Evolutionary conservation across 2,113 vertebrate species (phyloP).

Genomic region (Pelobates fuscus): DNA sequence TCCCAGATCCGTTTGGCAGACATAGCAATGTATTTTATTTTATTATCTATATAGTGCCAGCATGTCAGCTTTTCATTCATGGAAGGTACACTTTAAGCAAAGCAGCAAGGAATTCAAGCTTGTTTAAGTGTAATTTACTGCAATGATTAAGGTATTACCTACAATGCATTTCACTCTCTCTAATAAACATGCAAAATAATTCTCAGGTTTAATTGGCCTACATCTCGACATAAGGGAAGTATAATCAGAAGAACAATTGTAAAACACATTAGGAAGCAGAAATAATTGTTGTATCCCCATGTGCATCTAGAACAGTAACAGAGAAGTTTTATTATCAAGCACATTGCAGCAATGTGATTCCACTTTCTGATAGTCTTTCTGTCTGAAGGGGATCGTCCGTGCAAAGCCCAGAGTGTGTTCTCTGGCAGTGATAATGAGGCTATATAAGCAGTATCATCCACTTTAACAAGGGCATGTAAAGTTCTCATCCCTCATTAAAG

Average conservation of each 20-base stretch:
- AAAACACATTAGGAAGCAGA: constrained; percentile 63
- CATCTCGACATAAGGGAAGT: constrained; percentile 59
- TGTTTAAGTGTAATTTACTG: neutral
- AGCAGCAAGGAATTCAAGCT: neutral
- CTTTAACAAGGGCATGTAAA: constrained; percentile 70
- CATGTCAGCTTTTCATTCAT: constrained; percentile 26
- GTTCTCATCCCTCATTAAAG: constrained; percentile 68
- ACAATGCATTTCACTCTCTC: constrained; percentile 55
- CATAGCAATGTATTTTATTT: no score
- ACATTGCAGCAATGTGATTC: constrained; percentile 66
- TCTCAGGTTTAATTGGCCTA: constrained; percentile 59
- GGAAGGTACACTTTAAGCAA: neutral
- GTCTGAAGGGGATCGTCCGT: constrained; percentile 63
- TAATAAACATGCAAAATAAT: constrained; percentile 61
- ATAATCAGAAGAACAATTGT: constrained; percentile 62
- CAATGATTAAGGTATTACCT: constrained; percentile 27
- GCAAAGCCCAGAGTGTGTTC: constrained; percentile 52
- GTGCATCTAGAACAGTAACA: constrained; percentile 56
- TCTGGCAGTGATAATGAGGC: constrained; percentile 67
- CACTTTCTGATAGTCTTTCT: constrained; percentile 71
- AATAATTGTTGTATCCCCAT: constrained; percentile 60
- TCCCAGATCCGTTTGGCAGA: no score
- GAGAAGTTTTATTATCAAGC: constrained; percentile 68
- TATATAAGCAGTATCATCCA: constrained; percentile 66
- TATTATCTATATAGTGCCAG: no score